These are phyloP conservation scores for Protomyctophum bolini DNA, from an alignment of 2,113 vertebrate genomes.

Conservation along the genomic window DNA sequence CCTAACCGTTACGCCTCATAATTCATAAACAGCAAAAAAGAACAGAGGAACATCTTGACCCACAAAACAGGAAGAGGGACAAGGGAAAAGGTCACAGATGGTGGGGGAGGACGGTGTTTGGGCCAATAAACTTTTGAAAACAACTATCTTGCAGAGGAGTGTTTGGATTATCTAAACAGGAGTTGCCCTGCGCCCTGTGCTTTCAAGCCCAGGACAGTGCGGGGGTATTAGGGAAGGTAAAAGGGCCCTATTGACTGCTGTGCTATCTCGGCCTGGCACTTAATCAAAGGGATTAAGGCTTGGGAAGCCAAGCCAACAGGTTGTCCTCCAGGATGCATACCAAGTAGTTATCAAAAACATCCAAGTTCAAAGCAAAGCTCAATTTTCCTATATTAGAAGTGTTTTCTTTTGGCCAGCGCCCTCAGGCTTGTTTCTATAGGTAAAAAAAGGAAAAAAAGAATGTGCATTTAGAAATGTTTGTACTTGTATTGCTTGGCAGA, in stretches of 20 bases:
- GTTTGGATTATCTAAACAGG: constrained; percentile 78
- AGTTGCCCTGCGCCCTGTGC: constrained; percentile 68
- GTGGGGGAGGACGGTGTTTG: constrained; percentile 59
- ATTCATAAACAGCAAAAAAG: constrained; percentile 74
- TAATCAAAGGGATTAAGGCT: constrained; percentile 99
- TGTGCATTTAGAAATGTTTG: constrained; percentile 87
- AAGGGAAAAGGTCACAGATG: constrained; percentile 49
- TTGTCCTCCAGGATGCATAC: constrained; percentile 99
- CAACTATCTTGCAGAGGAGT: constrained; percentile 81
- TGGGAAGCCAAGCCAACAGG: constrained; percentile 96
- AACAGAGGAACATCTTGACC: constrained; percentile 80
- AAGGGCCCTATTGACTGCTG: constrained; percentile 85
- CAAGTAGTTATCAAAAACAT: constrained; percentile 99
- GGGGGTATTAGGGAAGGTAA: constrained; percentile 76
- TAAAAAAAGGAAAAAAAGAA: constrained; percentile 71
- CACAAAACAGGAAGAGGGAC: constrained; percentile 79
- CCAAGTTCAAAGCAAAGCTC: constrained; percentile 96
- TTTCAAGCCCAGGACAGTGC: constrained; percentile 87
- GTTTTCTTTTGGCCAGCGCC: constrained; percentile 86
- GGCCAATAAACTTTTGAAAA: constrained; percentile 68
- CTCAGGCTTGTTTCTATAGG: constrained; percentile 87
- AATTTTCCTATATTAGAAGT: constrained; percentile 96
- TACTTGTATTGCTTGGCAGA: constrained; percentile 85
- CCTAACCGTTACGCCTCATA: constrained; percentile 62
- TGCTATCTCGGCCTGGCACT: constrained; percentile 95